Evolutionary conservation across 2,113 vertebrate species (phyloP).

Genomic region (Tautogolabrus adspersus): DNA sequence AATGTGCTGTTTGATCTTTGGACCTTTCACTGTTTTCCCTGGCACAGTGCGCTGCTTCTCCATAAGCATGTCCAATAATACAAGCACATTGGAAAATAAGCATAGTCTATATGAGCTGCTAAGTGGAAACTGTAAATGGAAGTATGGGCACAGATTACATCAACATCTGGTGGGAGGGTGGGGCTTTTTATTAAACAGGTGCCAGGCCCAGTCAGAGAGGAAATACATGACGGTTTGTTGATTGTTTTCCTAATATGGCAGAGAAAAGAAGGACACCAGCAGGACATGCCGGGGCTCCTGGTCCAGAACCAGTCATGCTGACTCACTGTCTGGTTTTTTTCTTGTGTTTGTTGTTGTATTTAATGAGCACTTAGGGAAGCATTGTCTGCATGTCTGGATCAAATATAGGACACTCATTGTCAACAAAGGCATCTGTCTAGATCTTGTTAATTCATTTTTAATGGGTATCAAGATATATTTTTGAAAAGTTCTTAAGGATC

Average conservation of each 20-base stretch:
- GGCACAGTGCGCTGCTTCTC: conserved; percentile 34
- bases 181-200: conserved; percentile 40
- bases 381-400: conserved; percentile 43
- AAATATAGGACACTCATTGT: conserved; percentile 38
- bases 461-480: neutral
- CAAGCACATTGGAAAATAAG: conserved; percentile 59
- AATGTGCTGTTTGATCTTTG: conserved; percentile 62
- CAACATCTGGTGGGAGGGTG: conserved; percentile 62
- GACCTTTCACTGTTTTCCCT: conserved; percentile 58
- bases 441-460: conserved; percentile 7
- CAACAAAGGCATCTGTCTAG: conserved; percentile 18
- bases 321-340: conserved; percentile 52
- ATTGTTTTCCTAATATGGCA: conserved; percentile 74
- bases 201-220: conserved; percentile 44
- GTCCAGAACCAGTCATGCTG: conserved; percentile 43
- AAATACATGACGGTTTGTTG: conserved; percentile 64
- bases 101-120: conserved; percentile 45
- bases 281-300: conserved; percentile 35
- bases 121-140: conserved; percentile 62
- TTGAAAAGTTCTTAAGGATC: neutral
- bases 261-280: conserved; percentile 49
- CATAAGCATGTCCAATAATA: conserved; percentile 39
- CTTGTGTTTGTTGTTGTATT: conserved; percentile 18
- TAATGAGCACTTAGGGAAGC: conserved; percentile 28
- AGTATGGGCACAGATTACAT: conserved; percentile 53